A percentile compares a stretch with the other conserved stretches of the same genome.
phyloP scores from a whole-genome alignment of 1,140 invertebrate genomes.

The Reticulitermes speratus region DNA sequence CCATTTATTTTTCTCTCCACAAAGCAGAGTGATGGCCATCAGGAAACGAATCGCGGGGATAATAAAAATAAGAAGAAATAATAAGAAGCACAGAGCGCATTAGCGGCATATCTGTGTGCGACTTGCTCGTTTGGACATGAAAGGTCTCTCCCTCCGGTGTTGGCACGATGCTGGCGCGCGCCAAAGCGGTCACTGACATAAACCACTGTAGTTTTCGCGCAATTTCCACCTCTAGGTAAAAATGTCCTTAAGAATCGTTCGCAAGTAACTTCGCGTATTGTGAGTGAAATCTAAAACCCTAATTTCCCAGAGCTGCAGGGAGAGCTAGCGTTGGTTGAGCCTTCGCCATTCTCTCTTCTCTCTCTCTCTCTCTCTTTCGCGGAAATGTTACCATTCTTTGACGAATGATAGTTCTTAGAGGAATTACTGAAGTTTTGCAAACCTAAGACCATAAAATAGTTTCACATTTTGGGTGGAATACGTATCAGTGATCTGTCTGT shows the following conservation, averaged over 20 bases:
- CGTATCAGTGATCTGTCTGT: too few relatives aligned
- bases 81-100: neutral
- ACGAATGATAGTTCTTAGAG: neutral
- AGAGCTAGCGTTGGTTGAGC: neutral
- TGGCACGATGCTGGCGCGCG: too few relatives aligned
- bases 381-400: neutral
- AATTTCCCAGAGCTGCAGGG: neutral
- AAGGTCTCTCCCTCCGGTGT: too few relatives aligned
- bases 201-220: neutral
- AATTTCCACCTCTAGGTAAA: neutral
- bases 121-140: too few relatives aligned
- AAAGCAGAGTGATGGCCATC: neutral
- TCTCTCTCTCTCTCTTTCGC: too few relatives aligned
- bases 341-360: neutral
- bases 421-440: neutral
- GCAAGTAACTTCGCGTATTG: neutral
- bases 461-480: too few relatives aligned
- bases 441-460: neutral
- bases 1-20: neutral
- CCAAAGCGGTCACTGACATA: neutral
- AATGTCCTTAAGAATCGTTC: neutral
- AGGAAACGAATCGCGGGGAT: neutral
- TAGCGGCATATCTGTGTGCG: neutral
- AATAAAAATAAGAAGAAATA: neutral
- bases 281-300: neutral